Evolutionary conservation across 2,113 vertebrate genomes (phyloP), one percentile per base, ranked within the genome.

Genomic region (Hypanus sabinus): DNA sequence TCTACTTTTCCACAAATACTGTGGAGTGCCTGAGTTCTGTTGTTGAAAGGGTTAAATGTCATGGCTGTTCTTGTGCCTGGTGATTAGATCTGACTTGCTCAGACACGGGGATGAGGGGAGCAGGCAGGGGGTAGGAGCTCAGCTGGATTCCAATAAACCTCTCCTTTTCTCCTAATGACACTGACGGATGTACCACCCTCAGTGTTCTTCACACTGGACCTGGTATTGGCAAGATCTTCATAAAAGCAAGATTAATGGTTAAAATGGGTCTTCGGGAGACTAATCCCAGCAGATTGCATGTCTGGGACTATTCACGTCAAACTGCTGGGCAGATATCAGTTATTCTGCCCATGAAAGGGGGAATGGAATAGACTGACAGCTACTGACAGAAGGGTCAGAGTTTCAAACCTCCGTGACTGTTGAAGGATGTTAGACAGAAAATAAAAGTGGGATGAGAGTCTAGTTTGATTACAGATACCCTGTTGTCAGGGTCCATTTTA

Each of bases 141-240:
- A 71, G 91, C 27, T 18, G 91, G 91, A 73, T 73, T 73, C 68
- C 70, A 93, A 93, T 93, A 93, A 93, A 73, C 91, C 91, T 93
- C 91, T 93, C 70, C 91, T 93, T 93, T 93, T 93, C 36, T 93
- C 91, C 91, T 30, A 73, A 73, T 93, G 91, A 93, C 91, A 93
- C 91, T 93, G 91, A 93, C 91, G 91, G 91, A 93, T 93, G 91
- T 73, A 70, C 91, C 91, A 90, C 91, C 91, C 91, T 93, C 91
- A 55, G 38, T 73, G 91, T 22, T 93, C 91, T 70, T 73, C 68
- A 93, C 65, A 73, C 91, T 73, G 70, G 38, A 93, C 38, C 91
- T 93, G 70, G 91, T 71, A 93, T 93, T 46, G 91, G 91, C 91
- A 93, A 93, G 91, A 93, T 93, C 91, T 93, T 93, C 91, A 93